Evolutionary conservation across 2,888 invertebrate genomes (phyloP).

Genomic region (Clusia tigrina): DNA sequence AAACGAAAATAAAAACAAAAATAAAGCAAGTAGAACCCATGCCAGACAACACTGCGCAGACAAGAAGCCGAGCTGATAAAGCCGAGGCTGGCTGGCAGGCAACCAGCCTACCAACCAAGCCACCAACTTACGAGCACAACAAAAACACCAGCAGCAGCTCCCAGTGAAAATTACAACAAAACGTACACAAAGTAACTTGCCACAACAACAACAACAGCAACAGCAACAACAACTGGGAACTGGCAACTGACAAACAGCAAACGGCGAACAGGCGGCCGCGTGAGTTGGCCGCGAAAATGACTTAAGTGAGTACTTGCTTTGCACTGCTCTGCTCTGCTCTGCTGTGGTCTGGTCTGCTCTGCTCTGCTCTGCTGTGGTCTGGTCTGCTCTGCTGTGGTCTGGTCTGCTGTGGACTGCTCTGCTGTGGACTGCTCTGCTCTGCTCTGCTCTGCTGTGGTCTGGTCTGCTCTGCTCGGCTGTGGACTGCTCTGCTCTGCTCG

Average conservation of each 20-base stretch:
- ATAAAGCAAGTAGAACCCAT: conserved; percentile 14
- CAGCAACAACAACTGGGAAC: neutral
- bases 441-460: too few relatives aligned
- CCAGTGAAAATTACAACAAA: conserved; percentile 28
- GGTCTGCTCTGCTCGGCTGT: too few relatives aligned
- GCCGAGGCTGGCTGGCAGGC: too few relatives aligned
- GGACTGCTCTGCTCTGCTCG: too few relatives aligned
- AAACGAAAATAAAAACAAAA: neutral
- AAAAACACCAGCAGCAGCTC: conserved; percentile 17
- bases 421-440: too few relatives aligned
- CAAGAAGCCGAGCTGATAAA: conserved; percentile 4
- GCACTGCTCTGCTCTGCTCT: too few relatives aligned
- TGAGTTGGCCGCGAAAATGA: conserved; percentile 5
- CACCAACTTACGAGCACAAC: conserved; percentile 20
- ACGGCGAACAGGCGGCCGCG: too few relatives aligned
- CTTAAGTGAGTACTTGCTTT: too few relatives aligned
- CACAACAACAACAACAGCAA: conserved; percentile 9
- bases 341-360: too few relatives aligned
- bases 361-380: too few relatives aligned
- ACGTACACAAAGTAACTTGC: neutral
- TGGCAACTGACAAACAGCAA: neutral
- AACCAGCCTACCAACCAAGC: conserved; percentile 10
- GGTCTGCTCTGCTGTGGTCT: too few relatives aligned
- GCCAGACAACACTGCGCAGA: conserved; percentile 8
- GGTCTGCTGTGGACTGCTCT: too few relatives aligned